Base-by-base conservation (phyloP, 2,888 invertebrate species). In the Epinotia demarniana region DNA sequence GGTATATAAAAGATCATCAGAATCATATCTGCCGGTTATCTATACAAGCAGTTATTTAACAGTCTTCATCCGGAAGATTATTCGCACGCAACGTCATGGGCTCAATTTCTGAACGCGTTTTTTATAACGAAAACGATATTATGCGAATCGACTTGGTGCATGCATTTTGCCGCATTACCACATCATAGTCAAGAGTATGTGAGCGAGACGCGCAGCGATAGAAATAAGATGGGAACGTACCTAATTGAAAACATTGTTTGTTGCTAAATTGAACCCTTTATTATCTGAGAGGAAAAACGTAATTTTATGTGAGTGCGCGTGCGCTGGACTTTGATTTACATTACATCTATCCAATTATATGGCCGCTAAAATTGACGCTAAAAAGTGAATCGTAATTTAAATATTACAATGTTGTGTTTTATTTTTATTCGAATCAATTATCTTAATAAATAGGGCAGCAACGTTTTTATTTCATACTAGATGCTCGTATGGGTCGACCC, bases 281-380 rank as follows among this genome's bases (percentile, higher is more conserved):
- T 73, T 62, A 68, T 60, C 61, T 55, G 18, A 69, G 73, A 74
- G 73, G 46, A 63, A 74, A 72, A 69, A 63, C 57, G 16, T 74
- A 39, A 74, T 69, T 73, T 39, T 39, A 66, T 60, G 53, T n/a
- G 19, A 39, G 61, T 71, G 66, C 60, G 66, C 60, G 69, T 57
- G 67, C 19, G 53, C 27, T 53, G n/a, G 27, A n/a, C 60, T 33
- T 33, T 23, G 16, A 61, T 61, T 33, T 33, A 33, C 33, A n/a
- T 33, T 13, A 23, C 8, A 5, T 27, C 5, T 58, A 11, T 46
- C 64, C 49, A 62, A 64, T 64, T 63, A 64, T 23, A 33, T 60
- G 27, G 5, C 60, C 16, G 49, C 23, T 49, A 64, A 46, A 64
- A 64, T 12, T 43, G 39, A 33, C 11, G 43, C 18, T 11, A 43